A percentile compares a stretch with the other conserved stretches of the same genome.
Conservation (phyloP, 2,113 vertebrate genomes). For the Sapayoa aenigma region DNA sequence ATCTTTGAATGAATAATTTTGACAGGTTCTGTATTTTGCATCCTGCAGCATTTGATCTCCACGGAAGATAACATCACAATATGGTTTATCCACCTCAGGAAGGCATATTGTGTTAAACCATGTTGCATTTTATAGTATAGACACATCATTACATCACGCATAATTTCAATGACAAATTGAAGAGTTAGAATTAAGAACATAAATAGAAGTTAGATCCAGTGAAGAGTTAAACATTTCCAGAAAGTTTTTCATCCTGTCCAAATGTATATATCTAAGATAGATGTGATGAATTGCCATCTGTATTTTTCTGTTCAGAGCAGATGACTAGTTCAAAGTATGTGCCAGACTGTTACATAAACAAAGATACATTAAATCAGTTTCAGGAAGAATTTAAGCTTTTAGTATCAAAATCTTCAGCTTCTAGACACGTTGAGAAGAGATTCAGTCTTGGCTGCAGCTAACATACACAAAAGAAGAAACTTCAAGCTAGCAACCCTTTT, state of each 20-base stretch:
- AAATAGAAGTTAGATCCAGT: background rate
- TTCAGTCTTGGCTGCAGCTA: background rate
- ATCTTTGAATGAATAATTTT: background rate
- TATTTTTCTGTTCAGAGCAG: background rate
- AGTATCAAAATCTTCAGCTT: background rate
- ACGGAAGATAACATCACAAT: background rate
- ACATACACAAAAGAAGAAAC: background rate
- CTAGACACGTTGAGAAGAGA: background rate
- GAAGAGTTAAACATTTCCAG: background rate
- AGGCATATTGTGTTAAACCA: background rate
- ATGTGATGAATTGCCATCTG: conserved; percentile 5
- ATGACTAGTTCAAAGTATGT: background rate
- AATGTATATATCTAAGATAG: background rate
- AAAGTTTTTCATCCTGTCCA: background rate
- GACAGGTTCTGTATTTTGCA: background rate
- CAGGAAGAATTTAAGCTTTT: background rate
- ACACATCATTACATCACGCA: background rate
- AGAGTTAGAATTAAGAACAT: background rate
- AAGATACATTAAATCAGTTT: background rate
- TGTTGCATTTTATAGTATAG: background rate
- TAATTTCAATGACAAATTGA: background rate
- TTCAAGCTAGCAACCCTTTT: background rate
- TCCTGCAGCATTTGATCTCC: background rate
- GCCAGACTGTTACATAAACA: conserved; percentile 32
- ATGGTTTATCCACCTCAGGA: background rate